phyloP scores from a whole-genome alignment of 2,113 vertebrate species.

The Microcebus jonahi region DNA sequence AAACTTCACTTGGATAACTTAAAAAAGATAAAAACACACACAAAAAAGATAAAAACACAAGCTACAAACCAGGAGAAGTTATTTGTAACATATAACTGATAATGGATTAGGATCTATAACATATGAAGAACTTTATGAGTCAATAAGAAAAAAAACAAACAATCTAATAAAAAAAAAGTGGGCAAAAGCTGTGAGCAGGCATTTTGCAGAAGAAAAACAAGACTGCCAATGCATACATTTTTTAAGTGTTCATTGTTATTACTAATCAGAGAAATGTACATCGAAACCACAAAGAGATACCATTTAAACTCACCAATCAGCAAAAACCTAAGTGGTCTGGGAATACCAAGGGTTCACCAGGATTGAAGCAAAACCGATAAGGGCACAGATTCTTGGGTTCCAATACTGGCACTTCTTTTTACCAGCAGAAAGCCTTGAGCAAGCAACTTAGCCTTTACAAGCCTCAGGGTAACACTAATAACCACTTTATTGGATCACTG shows the following conservation, averaged over 20 bases:
- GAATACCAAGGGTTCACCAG: neutral
- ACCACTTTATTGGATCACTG: neutral
- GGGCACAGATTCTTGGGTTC: neutral
- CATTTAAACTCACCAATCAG: neutral
- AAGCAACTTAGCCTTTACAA: neutral
- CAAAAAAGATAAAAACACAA: neutral
- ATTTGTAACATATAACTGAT: neutral
- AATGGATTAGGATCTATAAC: neutral
- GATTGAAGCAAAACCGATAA: neutral
- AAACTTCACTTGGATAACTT: neutral
- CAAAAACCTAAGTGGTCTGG: neutral
- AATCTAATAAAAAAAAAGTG: neutral
- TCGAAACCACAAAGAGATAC: neutral
- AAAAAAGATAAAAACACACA: neutral
- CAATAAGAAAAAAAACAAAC: neutral
- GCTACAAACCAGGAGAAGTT: neutral
- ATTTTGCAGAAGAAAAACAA: conserved; percentile 28
- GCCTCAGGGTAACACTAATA: neutral
- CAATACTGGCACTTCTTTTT: neutral
- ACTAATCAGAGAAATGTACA: neutral
- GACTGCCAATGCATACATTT: neutral
- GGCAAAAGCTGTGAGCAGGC: neutral
- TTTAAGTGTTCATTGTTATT: neutral
- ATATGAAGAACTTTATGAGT: neutral
- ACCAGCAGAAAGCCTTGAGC: neutral